These are phyloP conservation scores for Byasa hedistus DNA, from an alignment of 2,888 invertebrate genomes.

Conservation along the genomic window DNA sequence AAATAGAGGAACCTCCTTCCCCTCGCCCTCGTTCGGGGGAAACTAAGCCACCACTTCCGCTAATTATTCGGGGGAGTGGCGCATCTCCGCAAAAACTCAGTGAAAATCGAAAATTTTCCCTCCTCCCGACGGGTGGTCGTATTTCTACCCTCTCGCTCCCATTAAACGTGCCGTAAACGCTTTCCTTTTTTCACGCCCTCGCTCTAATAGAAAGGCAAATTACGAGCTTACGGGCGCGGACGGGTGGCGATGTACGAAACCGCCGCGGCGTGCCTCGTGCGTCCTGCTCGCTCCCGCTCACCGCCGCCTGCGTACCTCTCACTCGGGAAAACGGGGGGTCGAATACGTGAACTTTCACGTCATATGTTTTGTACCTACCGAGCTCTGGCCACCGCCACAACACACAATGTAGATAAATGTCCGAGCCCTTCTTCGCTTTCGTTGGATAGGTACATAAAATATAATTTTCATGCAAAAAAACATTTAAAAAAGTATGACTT, in stretches of 20 bases:
- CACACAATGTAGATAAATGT: conserved; percentile 32
- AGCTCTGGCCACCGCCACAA: conserved; percentile 35
- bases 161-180: conserved; percentile 80
- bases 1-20: conserved; percentile 76
- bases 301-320: conserved; percentile 55
- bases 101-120: conserved; percentile 79
- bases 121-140: conserved; percentile 75
- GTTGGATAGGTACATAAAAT: neutral
- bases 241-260: conserved; percentile 80
- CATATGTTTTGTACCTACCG: conserved; percentile 62
- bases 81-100: conserved; percentile 78
- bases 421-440: conserved; percentile 30
- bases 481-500: too few species aligned
- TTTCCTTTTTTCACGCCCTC: conserved; percentile 81
- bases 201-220: conserved; percentile 81
- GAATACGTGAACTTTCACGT: conserved; percentile 74
- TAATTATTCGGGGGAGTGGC: conserved; percentile 76
- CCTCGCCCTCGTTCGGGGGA: conserved; percentile 68
- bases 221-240: conserved; percentile 80
- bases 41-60: conserved; percentile 79
- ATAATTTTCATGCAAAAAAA: too few species aligned
- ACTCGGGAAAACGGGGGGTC: conserved; percentile 66
- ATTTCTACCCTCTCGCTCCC: conserved; percentile 80
- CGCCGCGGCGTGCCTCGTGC: conserved; percentile 61
- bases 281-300: conserved; percentile 60